Conservation (phyloP, 2,797 vertebrate genomes). For the Buceros bicornis region DNA sequence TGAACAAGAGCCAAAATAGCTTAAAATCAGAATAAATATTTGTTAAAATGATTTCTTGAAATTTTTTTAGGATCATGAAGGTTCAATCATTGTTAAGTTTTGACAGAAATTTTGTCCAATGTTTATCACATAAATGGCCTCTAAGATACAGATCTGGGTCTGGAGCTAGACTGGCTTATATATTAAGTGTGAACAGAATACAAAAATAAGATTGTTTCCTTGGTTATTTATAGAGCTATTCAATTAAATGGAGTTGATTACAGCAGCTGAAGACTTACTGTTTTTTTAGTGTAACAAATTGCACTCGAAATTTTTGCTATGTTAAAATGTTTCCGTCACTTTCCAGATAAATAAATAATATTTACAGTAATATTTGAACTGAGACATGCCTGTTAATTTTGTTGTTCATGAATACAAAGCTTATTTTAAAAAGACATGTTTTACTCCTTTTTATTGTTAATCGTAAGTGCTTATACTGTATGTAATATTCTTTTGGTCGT, state of each 20-base stretch:
- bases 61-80: neutral
- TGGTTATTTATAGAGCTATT: neutral
- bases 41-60: neutral
- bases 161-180: neutral
- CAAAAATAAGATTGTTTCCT: neutral
- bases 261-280: neutral
- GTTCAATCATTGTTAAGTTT: neutral
- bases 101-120: neutral
- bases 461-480: neutral
- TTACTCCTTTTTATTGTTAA: neutral
- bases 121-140: neutral
- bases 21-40: neutral
- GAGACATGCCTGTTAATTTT: neutral
- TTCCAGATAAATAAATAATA: slow-evolving; percentile 2
- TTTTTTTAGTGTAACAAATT: neutral
- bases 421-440: neutral
- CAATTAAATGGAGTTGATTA: neutral
- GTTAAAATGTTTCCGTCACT: neutral
- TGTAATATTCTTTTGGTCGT: neutral
- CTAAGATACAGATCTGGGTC: neutral
- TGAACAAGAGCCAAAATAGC: rapidly evolving
- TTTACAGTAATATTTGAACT: neutral
- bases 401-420: neutral
- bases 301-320: neutral
- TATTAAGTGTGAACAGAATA: neutral